phyloP scores from a whole-genome alignment of 2,888 invertebrate species.

The Synanthedon andrenaeformis region DNA sequence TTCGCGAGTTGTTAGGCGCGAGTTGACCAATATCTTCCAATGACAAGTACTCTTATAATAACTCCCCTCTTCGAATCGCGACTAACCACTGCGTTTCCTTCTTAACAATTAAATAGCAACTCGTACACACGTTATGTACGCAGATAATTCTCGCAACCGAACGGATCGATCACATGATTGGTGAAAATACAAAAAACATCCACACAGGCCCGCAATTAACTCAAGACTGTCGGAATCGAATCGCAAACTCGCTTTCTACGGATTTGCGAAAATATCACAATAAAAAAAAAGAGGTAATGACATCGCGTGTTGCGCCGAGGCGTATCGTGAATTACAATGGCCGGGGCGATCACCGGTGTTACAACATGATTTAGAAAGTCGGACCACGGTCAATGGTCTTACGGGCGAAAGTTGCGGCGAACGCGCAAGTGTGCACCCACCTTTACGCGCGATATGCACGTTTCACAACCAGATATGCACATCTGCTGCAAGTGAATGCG shows the following conservation, averaged over 20 bases:
- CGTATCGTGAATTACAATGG: slow-evolving; percentile 62
- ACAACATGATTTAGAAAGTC: slow-evolving; percentile 67
- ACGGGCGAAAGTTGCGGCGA: slow-evolving; percentile 54
- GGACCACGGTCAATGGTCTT: slow-evolving; percentile 64
- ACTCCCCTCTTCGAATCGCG: too few species aligned
- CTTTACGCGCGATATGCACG: slow-evolving; percentile 31
- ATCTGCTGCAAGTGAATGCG: neutral
- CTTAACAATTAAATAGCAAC: too few species aligned
- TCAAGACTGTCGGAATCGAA: neutral
- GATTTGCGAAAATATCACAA: slow-evolving; percentile 46
- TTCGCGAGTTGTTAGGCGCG: too few species aligned
- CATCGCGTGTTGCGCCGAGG: slow-evolving; percentile 54
- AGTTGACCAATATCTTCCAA: too few species aligned
- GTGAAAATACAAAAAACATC: neutral
- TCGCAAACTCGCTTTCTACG: slow-evolving; percentile 40
- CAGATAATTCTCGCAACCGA: too few species aligned
- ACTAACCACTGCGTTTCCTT: too few species aligned
- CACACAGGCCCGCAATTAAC: neutral
- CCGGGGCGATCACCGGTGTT: slow-evolving; percentile 54
- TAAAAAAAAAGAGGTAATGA: slow-evolving; percentile 51
- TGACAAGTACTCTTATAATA: too few species aligned
- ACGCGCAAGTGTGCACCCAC: slow-evolving; percentile 31
- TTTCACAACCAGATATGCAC: slow-evolving; percentile 26
- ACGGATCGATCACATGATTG: neutral
- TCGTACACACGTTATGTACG: too few species aligned